Conservation (phyloP, 2,888 invertebrate species). For the Bellardia bayeri region DNA sequence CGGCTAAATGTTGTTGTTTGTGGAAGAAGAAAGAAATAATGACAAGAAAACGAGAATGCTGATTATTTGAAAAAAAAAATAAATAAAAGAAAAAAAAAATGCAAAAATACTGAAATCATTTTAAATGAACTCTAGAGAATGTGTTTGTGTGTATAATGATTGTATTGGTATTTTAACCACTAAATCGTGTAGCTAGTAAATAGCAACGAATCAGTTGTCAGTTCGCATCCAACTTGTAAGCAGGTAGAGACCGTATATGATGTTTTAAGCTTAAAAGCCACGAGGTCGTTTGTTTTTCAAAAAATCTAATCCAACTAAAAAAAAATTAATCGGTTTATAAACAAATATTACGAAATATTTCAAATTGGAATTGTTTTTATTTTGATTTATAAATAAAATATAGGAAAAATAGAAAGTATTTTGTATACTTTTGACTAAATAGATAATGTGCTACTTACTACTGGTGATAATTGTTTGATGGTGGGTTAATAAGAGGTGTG, state of each 20-base stretch:
- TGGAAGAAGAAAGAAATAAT: slow-evolving; percentile 62
- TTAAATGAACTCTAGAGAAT: slow-evolving; percentile 39
- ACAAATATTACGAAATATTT: slow-evolving; percentile 10
- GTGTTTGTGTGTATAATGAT: slow-evolving; percentile 21
- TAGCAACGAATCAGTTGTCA: slow-evolving; percentile 83
- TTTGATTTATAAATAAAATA: not conserved
- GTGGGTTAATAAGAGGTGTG: slow-evolving; percentile 33
- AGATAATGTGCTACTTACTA: not conserved
- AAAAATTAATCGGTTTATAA: slow-evolving; percentile 28
- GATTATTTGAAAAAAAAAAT: slow-evolving; percentile 47
- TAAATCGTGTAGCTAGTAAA: slow-evolving; percentile 74
- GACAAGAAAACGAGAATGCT: slow-evolving; percentile 64
- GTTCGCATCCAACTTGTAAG: slow-evolving; percentile 84
- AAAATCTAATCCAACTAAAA: slow-evolving; percentile 1
- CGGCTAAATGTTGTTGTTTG: slow-evolving; percentile 49
- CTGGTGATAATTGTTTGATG: slow-evolving; percentile 14
- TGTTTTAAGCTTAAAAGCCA: slow-evolving; percentile 83
- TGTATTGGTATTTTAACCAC: slow-evolving; percentile 70
- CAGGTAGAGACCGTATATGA: slow-evolving; percentile 82
- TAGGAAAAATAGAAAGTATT: slow-evolving; percentile 3
- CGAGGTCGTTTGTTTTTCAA: slow-evolving; percentile 81
- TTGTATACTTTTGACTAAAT: slow-evolving; percentile 7
- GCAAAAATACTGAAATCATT: slow-evolving; percentile 14
- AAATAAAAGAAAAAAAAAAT: slow-evolving; percentile 4
- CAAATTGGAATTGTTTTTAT: not conserved